Evolutionary conservation across 2,888 invertebrate species (phyloP).

Genomic region (Melieria picta): DNA sequence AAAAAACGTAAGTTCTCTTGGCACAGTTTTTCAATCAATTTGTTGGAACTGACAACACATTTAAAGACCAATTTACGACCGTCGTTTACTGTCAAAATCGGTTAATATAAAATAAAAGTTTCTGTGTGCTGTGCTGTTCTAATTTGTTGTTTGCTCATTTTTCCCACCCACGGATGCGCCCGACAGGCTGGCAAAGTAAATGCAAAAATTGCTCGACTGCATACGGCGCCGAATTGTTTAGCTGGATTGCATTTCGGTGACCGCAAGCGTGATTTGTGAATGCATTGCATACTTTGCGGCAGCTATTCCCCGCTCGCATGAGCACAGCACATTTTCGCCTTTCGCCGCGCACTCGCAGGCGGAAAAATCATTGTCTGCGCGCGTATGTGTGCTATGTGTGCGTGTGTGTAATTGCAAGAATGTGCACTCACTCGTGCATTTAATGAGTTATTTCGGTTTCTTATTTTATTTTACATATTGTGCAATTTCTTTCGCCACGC

Average conservation of each 20-base stretch:
- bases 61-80: too few relatives aligned
- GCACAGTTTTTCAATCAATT: too few relatives aligned
- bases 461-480: slow-evolving; percentile 34
- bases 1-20: too few relatives aligned
- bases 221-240: too few relatives aligned
- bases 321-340: not conserved
- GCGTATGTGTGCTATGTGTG: slow-evolving; percentile 8
- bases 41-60: too few relatives aligned
- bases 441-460: slow-evolving; percentile 57
- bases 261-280: slow-evolving; percentile 63
- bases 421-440: slow-evolving; percentile 57
- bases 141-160: too few relatives aligned
- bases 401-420: slow-evolving; percentile 48
- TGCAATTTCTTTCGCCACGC: slow-evolving; percentile 27
- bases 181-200: too few relatives aligned
- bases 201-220: too few relatives aligned
- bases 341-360: not conserved
- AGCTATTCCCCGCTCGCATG: slow-evolving; percentile 12
- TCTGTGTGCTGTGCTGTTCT: too few relatives aligned
- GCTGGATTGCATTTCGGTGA: slow-evolving; percentile 53
- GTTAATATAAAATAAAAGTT: too few relatives aligned
- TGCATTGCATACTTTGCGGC: slow-evolving; percentile 62
- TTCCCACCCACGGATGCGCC: too few relatives aligned
- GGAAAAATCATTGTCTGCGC: slow-evolving; percentile 29
- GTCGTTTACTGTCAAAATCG: too few relatives aligned